phyloP scores from a whole-genome alignment of 2,113 vertebrate species.

The Tiliqua scincoides region DNA sequence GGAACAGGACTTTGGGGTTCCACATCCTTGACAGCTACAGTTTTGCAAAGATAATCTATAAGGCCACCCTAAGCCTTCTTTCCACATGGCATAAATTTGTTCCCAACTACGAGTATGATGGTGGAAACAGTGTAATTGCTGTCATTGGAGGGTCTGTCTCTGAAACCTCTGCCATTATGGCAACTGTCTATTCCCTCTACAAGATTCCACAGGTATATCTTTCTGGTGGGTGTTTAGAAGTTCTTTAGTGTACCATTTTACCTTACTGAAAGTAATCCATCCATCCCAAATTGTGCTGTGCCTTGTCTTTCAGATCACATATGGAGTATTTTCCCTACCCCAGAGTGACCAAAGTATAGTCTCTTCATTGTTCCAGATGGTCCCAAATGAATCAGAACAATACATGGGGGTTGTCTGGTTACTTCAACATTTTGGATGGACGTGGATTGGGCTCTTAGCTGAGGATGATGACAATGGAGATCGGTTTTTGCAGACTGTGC shows the following conservation, averaged over 20 bases:
- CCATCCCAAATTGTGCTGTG: not conserved
- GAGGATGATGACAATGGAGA: not conserved
- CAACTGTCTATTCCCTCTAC: not conserved
- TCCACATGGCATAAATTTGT: not conserved
- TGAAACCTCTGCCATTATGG: not conserved
- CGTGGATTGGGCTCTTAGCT: not conserved
- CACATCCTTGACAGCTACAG: not conserved
- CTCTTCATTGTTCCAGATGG: not conserved
- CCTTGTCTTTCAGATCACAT: not conserved
- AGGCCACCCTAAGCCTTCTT: not conserved
- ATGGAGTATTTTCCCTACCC: not conserved
- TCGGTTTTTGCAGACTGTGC: not conserved
- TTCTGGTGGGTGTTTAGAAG: too few species aligned
- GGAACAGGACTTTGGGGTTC: not conserved
- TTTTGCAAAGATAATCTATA: not conserved
- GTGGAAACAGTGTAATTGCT: not conserved
- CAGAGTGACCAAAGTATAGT: not conserved
- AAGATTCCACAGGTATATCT: not conserved
- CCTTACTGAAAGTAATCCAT: not conserved
- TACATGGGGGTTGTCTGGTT: not conserved
- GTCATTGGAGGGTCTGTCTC: not conserved
- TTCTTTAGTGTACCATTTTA: too few species aligned
- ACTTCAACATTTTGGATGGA: conserved; percentile 2
- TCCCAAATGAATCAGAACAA: not conserved
- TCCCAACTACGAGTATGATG: not conserved